Base-by-base conservation (phyloP, 2,797 vertebrate species). In the Galago senegalensis region DNA sequence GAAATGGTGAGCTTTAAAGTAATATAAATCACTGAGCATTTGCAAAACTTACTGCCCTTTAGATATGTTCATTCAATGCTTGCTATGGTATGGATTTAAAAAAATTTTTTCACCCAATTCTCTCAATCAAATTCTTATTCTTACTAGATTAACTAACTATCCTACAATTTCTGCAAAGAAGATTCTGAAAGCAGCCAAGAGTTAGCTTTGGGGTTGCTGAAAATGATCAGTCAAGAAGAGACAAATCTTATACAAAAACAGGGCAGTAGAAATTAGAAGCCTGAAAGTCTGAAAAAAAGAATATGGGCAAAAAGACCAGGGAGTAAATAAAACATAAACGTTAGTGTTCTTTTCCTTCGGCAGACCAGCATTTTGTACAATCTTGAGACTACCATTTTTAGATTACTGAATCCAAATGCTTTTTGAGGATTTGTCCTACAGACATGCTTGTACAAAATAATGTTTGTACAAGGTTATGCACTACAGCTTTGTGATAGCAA, bases 181-280 rank as follows among this genome's bases (percentile, higher is more conserved):
- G 27, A 82, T 29, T 56, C 21, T 49, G 53, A 95, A 81, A 97
- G 37, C 40, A 96, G 89, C 53, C 43, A 95, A 93, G 88, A 90
- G 93, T 67, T 93, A 69, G 40, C 89, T 97, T 92, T 60, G 63
- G 88, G 81, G 49, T 93, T 79, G 49, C 14, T 29, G 21, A 58
- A 88, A 56, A 95, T 65, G 82, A 94, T 34, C 8, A 93, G 77
- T 43, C 56, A 91, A 89, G 86, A 93, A 96, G 80, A 97, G 11
- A 87, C 70, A 84, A 89, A 94, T 43, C 82, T 91, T 89, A 43
- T 63, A 49, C 40, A 95, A 97, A 97, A 79, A 91, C 18, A 7
- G 82, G 72, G 69, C 29, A 67, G 9, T 0, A 94, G 18, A 92
- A 95, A 91, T 46, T 2, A 89, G 94, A 95, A 84, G 85, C 5